Conservation (phyloP, 2,113 vertebrate species). For the Eonycteris spelaea region DNA sequence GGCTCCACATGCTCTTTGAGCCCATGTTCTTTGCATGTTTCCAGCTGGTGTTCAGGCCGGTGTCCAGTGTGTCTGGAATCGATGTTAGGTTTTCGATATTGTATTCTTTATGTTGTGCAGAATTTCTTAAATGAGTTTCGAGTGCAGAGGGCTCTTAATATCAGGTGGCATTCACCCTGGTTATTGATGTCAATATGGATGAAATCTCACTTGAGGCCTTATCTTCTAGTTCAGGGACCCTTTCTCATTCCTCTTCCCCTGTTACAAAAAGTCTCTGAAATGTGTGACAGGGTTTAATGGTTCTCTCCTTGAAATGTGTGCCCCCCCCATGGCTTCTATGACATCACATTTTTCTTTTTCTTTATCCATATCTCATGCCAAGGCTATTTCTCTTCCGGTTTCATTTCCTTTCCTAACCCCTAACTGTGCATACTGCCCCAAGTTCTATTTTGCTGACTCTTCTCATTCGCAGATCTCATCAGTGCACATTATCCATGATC, state of each 20-base stretch:
- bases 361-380: not conserved
- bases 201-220: not conserved
- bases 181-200: not conserved
- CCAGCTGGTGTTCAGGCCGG: not conserved
- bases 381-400: not conserved
- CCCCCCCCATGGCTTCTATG: not conserved
- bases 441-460: not conserved
- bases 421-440: not conserved
- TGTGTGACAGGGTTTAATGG: not conserved
- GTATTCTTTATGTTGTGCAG: not conserved
- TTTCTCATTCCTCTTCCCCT: not conserved
- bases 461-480: not conserved
- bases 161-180: not conserved
- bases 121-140: not conserved
- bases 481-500: not conserved
- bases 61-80: not conserved
- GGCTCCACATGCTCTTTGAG: not conserved
- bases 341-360: constrained; percentile 21
- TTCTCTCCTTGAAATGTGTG: not conserved
- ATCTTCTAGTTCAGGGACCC: not conserved
- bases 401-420: not conserved
- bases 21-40: not conserved
- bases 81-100: not conserved
- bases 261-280: not conserved
- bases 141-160: not conserved